These are phyloP conservation scores for Cydia strobilella DNA, from an alignment of 1,140 invertebrate genomes.

Conservation along the genomic window DNA sequence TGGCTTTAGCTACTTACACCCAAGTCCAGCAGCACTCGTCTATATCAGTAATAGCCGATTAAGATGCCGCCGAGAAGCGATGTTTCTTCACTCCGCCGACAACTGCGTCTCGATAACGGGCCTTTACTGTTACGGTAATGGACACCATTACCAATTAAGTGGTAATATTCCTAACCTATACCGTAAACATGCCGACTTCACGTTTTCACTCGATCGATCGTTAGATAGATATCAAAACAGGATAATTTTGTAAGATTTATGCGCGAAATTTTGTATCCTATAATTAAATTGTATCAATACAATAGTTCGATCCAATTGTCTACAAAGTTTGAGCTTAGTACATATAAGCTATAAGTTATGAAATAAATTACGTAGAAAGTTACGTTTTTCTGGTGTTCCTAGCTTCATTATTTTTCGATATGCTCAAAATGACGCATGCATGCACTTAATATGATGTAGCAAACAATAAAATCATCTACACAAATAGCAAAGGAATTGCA, in stretches of 20 bases:
- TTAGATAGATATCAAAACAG: constrained; percentile 4
- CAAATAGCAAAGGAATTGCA: constrained; percentile 17
- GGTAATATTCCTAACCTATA: constrained; percentile 19
- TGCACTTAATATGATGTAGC: constrained; percentile 6
- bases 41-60: constrained; percentile 45
- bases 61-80: constrained; percentile 43
- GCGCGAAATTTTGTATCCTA: background rate
- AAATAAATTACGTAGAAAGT: no score
- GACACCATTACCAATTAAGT: constrained; percentile 24
- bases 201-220: constrained; percentile 12
- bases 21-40: constrained; percentile 2
- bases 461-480: constrained; percentile 18
- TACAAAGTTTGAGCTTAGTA: no score
- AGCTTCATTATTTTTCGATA: background rate
- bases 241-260: background rate
- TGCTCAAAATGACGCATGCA: background rate
- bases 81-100: constrained; percentile 36
- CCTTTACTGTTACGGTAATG: constrained; percentile 6
- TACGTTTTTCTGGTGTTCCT: background rate
- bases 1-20: constrained; percentile 33
- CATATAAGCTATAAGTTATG: no score
- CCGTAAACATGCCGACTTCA: constrained; percentile 25
- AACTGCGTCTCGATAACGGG: constrained; percentile 21
- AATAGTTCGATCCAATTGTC: no score
- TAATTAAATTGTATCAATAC: background rate